A percentile compares a stretch with the other conserved stretches of the same genome.
phyloP scores from a whole-genome alignment of 2,888 invertebrate genomes.

The Escarpia spicata region DNA sequence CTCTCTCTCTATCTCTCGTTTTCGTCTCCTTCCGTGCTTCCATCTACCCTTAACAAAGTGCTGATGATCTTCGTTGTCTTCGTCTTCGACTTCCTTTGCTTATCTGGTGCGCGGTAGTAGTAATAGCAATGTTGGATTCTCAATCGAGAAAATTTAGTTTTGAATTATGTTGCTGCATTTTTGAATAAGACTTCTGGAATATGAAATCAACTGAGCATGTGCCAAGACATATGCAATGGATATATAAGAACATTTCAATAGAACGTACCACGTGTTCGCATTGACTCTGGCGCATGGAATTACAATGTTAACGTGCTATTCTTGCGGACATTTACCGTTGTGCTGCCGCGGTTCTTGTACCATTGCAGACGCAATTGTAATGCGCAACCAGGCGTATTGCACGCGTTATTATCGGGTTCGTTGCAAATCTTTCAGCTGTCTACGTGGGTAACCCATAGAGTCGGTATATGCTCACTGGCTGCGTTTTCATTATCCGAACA shows the following conservation, averaged over 20 bases:
- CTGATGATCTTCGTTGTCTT: too few species aligned
- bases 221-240: too few species aligned
- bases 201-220: too few species aligned
- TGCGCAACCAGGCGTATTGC: neutral
- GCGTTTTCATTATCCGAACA: slow-evolving; percentile 3
- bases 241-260: neutral
- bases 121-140: too few species aligned
- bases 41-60: too few species aligned
- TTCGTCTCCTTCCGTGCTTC: too few species aligned
- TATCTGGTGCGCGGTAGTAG: too few species aligned
- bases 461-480: neutral
- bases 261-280: neutral
- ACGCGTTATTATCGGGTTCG: neutral
- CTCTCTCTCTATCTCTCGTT: too few species aligned
- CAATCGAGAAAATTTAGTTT: too few species aligned
- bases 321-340: neutral
- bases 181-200: too few species aligned
- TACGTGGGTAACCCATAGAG: neutral
- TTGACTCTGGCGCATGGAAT: neutral
- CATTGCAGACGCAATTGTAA: neutral
- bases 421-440: neutral
- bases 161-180: too few species aligned
- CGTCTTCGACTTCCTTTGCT: too few species aligned
- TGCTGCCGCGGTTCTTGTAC: neutral
- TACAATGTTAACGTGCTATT: neutral